Base-by-base conservation (phyloP, 2,797 vertebrate genomes). In the Eulemur albifrons region DNA sequence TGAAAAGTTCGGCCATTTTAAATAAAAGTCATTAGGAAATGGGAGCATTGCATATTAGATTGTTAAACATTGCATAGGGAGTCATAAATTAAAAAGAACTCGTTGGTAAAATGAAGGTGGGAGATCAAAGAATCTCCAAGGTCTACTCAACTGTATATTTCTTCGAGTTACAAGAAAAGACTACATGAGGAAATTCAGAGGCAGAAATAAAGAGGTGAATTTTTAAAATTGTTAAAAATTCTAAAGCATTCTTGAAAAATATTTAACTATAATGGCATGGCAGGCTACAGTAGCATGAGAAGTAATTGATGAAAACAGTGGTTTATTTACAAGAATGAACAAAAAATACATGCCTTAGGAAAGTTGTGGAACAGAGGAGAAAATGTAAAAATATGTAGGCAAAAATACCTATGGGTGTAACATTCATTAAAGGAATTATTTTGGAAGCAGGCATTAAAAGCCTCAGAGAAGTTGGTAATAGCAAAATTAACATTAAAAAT, bases 371-470 rank as follows among this genome's bases (percentile, higher is more conserved):
- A 87, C 18, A 32, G 2, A 81, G 23, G 38, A 72, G 30, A 75
- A 92, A 73, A 84, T 80, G 0, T 79, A 87, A 88, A 40, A 84
- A n/a, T 52, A 69, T 48, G 25, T 43, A 82, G 48, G 63, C 2
- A 88, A 59, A 89, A 94, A 63, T 84, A 59, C 2, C 7, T 83
- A 43, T 0, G 2, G 12, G 8, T 73, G 15, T 25, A 83, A 87
- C 4, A 21, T 48, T 77, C 57, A 86, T 61, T 84, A 77, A 32
- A 92, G 17, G 38, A 94, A 70, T 50, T 57, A 82, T 87, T 77
- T 84, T 87, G 57, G 59, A 87, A 90, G 38, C 75, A 95, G 30
- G 35, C 35, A 88, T 88, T 85, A 52, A 88, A 96, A 83, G 25
- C 18, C 38, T 25, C 61, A 82, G 20, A 90, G n/a, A 95, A 79